phyloP scores from a whole-genome alignment of 2,113 vertebrate species.

The Anser cygnoides region DNA sequence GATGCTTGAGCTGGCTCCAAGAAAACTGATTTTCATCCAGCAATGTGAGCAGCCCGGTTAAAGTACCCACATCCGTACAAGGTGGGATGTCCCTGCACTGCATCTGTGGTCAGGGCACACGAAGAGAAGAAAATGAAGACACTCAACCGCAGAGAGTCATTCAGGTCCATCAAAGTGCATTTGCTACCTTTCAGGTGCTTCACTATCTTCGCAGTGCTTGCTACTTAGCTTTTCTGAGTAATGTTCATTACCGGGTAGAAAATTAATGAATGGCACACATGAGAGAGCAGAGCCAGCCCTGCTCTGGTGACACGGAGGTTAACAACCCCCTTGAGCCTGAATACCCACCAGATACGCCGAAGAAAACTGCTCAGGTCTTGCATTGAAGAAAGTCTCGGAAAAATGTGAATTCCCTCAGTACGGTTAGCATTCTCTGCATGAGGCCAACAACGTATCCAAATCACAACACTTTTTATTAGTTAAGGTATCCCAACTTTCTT shows the following conservation, averaged over 20 bases:
- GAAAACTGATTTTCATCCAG: not conserved
- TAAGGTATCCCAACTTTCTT: not conserved
- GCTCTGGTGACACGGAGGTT: not conserved
- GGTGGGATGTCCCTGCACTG: rapidly evolving
- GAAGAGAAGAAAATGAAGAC: not conserved
- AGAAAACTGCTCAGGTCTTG: not conserved
- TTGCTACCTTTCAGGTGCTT: not conserved
- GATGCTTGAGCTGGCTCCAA: not conserved
- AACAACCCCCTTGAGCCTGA: not conserved
- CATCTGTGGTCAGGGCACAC: not conserved
- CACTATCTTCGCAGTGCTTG: not conserved
- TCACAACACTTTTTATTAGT: not conserved
- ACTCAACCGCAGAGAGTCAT: not conserved
- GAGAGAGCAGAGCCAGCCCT: not conserved
- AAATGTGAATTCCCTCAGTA: not conserved
- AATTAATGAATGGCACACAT: not conserved
- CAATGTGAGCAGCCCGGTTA: not conserved
- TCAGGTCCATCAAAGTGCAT: not conserved
- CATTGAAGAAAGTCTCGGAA: not conserved
- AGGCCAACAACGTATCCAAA: not conserved
- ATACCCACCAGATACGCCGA: not conserved
- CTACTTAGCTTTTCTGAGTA: not conserved
- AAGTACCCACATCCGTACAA: not conserved
- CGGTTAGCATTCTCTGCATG: not conserved
- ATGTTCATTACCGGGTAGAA: not conserved